phyloP scores from a whole-genome alignment of 2,888 invertebrate genomes.

The Brachynemurus nebulosus region DNA sequence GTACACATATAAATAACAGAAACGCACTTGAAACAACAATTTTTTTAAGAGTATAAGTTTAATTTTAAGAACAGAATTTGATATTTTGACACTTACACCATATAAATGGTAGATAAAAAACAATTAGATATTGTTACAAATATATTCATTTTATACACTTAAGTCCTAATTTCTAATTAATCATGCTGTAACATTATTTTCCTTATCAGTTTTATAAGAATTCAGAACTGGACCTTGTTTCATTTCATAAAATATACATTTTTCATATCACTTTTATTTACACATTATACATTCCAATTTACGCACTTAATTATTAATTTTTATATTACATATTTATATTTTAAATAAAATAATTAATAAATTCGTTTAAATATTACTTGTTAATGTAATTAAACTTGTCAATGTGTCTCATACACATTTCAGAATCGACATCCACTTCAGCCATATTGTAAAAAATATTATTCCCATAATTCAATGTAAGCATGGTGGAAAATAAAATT shows the following conservation, averaged over 20 bases:
- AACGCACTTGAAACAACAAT: too few species aligned
- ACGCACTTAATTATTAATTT: not conserved
- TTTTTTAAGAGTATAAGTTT: too few species aligned
- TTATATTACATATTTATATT: not conserved
- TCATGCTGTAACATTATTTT: conserved; percentile 1
- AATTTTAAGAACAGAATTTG: too few species aligned
- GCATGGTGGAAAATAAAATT: not conserved
- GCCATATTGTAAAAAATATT: not conserved
- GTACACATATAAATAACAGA: not conserved
- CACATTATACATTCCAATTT: not conserved
- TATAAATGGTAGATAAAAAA: conserved; percentile 1
- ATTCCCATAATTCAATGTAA: not conserved
- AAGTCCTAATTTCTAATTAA: conserved; percentile 1
- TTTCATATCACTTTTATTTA: not conserved
- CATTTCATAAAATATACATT: too few species aligned
- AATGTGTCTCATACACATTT: conserved; percentile 1
- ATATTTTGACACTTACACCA: conserved; percentile 3
- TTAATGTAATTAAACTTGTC: not conserved
- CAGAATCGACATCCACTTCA: not conserved
- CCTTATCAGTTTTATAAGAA: conserved; percentile 3
- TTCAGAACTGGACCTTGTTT: conserved; percentile 1
- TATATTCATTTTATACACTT: not conserved
- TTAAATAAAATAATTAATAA: not conserved
- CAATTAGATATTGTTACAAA: too few species aligned
- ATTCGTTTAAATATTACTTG: not conserved